phyloP scores from a whole-genome alignment of 2,113 vertebrate species.

The Alaudala cheleensis region DNA sequence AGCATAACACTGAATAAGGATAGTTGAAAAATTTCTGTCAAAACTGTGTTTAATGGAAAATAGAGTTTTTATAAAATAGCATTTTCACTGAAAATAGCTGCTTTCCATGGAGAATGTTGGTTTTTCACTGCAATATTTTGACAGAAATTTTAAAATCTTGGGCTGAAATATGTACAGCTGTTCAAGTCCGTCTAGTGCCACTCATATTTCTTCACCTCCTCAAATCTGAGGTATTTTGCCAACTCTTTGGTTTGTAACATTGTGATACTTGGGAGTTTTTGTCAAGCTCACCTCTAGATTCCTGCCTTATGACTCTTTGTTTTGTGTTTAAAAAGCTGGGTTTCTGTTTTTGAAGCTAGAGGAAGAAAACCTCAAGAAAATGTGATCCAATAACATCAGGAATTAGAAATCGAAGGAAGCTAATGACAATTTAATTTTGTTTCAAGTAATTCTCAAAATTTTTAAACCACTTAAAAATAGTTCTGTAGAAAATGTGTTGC shows the following conservation, averaged over 20 bases:
- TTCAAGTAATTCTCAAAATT: background rate
- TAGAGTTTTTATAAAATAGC: slow-evolving; percentile 57
- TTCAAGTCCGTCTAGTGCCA: slow-evolving; percentile 50
- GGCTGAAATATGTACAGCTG: slow-evolving; percentile 53
- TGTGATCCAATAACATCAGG: background rate
- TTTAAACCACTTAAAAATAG: background rate
- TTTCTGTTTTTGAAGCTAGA: background rate
- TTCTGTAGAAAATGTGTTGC: background rate
- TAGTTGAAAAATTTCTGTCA: slow-evolving; percentile 52
- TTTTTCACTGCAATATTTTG: slow-evolving; percentile 58
- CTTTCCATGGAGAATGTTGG: slow-evolving; percentile 15
- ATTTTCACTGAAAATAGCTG: slow-evolving; percentile 51
- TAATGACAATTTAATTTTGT: background rate
- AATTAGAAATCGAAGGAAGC: background rate
- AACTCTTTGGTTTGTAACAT: slow-evolving; percentile 6
- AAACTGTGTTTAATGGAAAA: slow-evolving; percentile 64
- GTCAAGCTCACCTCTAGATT: background rate
- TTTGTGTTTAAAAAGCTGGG: background rate
- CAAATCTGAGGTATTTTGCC: slow-evolving; percentile 19
- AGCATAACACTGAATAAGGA: slow-evolving; percentile 57
- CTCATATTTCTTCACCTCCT: slow-evolving; percentile 52
- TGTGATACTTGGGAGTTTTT: background rate
- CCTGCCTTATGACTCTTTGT: background rate
- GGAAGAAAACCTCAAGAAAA: background rate
- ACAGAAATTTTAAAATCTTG: slow-evolving; percentile 54